Percentiles rank a stretch among this genome's conserved stretches.
Evolutionary conservation across 1,140 invertebrate species (phyloP).

Genomic region (Mylabris phalerata): DNA sequence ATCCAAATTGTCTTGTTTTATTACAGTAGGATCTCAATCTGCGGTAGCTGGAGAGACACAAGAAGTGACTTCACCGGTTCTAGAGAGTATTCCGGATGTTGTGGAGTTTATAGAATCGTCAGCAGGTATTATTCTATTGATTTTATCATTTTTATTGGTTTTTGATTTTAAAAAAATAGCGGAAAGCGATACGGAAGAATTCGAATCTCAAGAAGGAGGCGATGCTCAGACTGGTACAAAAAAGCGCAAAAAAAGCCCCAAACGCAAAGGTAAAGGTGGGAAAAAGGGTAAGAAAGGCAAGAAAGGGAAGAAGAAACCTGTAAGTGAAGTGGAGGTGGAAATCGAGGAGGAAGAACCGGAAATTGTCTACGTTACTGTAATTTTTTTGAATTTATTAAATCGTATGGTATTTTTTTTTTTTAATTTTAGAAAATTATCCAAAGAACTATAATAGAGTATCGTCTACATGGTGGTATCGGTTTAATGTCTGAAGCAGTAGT

Average conservation of each 20-base stretch:
- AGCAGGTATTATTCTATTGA: no score
- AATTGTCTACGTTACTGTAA: conserved; percentile 48
- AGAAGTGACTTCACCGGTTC: no score
- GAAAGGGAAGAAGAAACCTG: conserved; percentile 21
- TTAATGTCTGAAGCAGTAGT: conserved; percentile 45
- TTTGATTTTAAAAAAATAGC: no score
- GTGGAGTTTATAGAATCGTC: no score
- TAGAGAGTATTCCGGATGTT: no score
- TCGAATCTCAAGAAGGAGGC: no score
- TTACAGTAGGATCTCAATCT: no score
- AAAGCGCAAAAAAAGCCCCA: not conserved
- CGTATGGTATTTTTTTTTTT: not conserved
- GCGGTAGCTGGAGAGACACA: no score
- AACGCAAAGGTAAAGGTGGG: conserved; percentile 40
- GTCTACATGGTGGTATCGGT: conserved; percentile 59
- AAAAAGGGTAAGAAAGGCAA: conserved; percentile 38
- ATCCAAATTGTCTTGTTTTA: no score
- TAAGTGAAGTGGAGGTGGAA: conserved; percentile 4
- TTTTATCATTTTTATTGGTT: no score
- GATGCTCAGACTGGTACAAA: not conserved
- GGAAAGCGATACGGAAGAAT: no score
- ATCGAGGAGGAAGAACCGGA: conserved; percentile 47
- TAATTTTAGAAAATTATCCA: conserved; percentile 55
- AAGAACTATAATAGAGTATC: conserved; percentile 56
- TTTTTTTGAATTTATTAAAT: conserved; percentile 19